Percentiles rank a stretch among this genome's conserved stretches.
Conservation (phyloP, 2,113 vertebrate species). For the Psophia crepitans region DNA sequence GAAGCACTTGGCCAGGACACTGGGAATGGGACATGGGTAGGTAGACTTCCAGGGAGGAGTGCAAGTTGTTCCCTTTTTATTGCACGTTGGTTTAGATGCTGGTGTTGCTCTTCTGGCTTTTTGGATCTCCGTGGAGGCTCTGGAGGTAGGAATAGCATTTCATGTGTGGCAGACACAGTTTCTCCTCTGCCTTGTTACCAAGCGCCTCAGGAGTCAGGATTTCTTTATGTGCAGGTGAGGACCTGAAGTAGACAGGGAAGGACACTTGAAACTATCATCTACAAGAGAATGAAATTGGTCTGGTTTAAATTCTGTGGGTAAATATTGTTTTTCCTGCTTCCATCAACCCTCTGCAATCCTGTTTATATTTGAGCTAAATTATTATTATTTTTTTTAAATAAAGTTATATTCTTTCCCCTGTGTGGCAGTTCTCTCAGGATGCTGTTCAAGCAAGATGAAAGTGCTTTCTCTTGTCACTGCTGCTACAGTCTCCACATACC, state of each 20-base stretch:
- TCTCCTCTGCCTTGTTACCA: neutral
- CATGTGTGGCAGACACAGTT: neutral
- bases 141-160: neutral
- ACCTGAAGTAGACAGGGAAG: neutral
- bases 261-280: neutral
- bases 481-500: neutral
- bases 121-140: neutral
- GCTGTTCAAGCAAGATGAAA: neutral
- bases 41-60: conserved; percentile 35
- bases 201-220: neutral
- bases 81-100: neutral
- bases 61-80: neutral
- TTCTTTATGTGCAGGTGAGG: neutral
- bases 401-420: conserved; percentile 14
- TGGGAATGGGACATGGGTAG: conserved; percentile 42
- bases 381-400: conserved; percentile 67
- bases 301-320: neutral
- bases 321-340: neutral
- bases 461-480: neutral
- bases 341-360: neutral
- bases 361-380: conserved; percentile 49
- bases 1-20: conserved; percentile 9
- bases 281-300: neutral
- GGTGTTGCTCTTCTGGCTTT: conserved; percentile 40
- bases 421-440: neutral